Percentiles rank a stretch among this genome's conserved stretches.
Conservation (phyloP, 2,113 vertebrate genomes). For the Calidris pygmaea region DNA sequence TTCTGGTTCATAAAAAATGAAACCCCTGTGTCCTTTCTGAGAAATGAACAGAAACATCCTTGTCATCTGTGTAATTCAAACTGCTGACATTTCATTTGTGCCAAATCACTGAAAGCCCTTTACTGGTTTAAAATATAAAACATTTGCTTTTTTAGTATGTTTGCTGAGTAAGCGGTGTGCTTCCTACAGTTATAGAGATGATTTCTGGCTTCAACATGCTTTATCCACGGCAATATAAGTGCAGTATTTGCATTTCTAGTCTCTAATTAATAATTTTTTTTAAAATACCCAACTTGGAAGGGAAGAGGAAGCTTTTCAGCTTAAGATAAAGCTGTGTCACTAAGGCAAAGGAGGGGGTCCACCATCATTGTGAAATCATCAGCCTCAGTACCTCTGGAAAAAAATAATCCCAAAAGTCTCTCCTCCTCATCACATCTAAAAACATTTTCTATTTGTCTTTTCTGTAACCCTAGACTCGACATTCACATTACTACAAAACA, state of each 20-base stretch:
- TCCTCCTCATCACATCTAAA: background rate
- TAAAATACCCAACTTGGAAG: background rate
- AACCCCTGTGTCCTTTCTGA: background rate
- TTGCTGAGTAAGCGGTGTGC: background rate
- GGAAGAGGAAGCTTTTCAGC: background rate
- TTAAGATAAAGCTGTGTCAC: background rate
- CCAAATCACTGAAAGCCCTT: background rate
- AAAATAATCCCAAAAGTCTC: background rate
- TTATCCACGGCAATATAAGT: background rate
- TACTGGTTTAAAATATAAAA: background rate
- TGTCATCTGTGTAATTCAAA: background rate
- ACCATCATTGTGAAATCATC: background rate
- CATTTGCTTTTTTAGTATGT: background rate
- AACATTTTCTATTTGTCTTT: background rate
- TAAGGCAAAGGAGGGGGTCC: background rate
- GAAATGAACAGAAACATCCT: background rate
- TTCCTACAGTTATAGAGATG: background rate
- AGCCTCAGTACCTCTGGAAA: rapidly evolving
- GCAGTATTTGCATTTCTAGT: background rate
- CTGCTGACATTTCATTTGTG: background rate
- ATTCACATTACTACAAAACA: background rate
- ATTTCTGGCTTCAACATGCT: background rate
- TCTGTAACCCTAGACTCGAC: background rate
- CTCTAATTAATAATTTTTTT: background rate
- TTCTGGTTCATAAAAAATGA: background rate